Evolutionary conservation across 2,113 vertebrate genomes (phyloP).

Genomic region (Aegypius monachus): DNA sequence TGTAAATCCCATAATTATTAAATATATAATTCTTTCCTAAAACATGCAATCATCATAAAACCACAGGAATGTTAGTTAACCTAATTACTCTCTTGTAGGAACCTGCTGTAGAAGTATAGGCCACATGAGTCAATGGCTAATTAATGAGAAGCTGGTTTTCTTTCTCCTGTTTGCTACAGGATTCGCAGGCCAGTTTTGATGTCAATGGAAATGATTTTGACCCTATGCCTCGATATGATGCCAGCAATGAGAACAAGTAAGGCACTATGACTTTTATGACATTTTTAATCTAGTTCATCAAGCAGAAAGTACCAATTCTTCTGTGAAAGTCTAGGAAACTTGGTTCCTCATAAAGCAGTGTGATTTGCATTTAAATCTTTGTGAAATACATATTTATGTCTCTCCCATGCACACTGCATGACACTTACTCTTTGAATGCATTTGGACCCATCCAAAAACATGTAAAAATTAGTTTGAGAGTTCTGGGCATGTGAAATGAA

Average conservation of each 20-base stretch:
- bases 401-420: background rate
- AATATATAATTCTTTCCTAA: background rate
- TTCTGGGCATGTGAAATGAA: background rate
- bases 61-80: constrained; percentile 36
- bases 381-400: background rate
- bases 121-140: constrained; percentile 18
- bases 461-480: background rate
- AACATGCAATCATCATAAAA: background rate
- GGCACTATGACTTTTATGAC: constrained; percentile 28
- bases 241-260: constrained; percentile 99
- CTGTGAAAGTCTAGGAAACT: background rate
- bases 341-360: background rate
- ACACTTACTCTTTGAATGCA: background rate
- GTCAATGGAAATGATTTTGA: constrained; percentile 98
- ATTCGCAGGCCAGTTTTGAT: constrained; percentile 94
- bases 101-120: constrained; percentile 55
- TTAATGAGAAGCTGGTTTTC: constrained; percentile 46
- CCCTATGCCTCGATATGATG: constrained; percentile 97
- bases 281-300: background rate
- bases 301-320: background rate
- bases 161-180: constrained; percentile 77
- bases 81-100: constrained; percentile 56
- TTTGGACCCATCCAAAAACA: background rate
- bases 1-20: background rate
- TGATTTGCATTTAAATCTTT: background rate